Base-by-base conservation (phyloP, 2,888 invertebrate genomes). In the Acleris literana region DNA sequence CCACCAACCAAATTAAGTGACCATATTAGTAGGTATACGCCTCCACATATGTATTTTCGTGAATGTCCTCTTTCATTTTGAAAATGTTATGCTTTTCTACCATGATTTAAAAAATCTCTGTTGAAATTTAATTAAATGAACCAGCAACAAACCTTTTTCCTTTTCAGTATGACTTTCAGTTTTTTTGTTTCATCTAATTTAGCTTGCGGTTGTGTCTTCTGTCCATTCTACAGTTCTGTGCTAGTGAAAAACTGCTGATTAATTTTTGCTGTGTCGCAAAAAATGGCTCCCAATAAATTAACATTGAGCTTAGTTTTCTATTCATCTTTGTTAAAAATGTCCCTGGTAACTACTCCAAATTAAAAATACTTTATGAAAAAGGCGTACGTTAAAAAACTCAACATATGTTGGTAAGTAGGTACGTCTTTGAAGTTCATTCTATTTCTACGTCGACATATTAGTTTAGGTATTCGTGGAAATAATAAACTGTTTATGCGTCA, bases 151-250 rank as follows among this genome's bases (percentile, higher is more conserved):
- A 59, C 68, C 59, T 68, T 60, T 57, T 67, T 65, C 71, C 55
- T 57, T 53, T 68, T 69, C 22, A 57, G 56, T 46, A 67, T 65
- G 64, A 33, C 74, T 74, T 70, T 65, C 71, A 58, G 60, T 64
- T 65, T 71, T 74, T 70, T 70, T 46, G 70, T 72, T 71, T 73
- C 69, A 70, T 71, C 72, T 74, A 70, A 61, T 68, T 75, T 61
- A 61, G 70, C 75, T 74, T 71, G 80, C 73, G 20, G 51, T 51
- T 9, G 7, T 20, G 51, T 51, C 20, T 51, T 9, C 4, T 20
- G 51, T 51, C 20, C 9, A 16, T 22, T 51, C 39, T 22, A 20
- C 33, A 54, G 33, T 18, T 43, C 16, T 49, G 22, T 52, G n/a
- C 17, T 51, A 39, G 13, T 33, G 20, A 20, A 55, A 43, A 20